Evolutionary conservation across 1,140 invertebrate species (phyloP), one percentile per base, ranked within the genome.

Genomic region (Andricus grossulariae): DNA sequence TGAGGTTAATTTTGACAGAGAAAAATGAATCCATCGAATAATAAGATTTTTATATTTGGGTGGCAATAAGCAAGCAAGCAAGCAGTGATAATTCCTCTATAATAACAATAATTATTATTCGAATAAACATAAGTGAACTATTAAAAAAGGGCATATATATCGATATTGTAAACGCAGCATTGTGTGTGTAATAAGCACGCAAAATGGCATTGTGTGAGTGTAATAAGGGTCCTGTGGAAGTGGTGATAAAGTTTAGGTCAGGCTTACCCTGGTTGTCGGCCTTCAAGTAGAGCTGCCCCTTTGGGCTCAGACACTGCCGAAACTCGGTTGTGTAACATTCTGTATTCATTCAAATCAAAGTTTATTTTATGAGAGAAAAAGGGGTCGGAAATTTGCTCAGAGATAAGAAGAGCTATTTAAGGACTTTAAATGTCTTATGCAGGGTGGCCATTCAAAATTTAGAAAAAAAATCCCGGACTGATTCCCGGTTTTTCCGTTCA

Each of bases 201-300:
- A 66, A 85, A 84, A 82, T 88, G 83, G 80, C 77, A 77, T 81
- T 76, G 81, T 82, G 85, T 79, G 70, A 76, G 76, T 80, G 82
- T 84, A 87, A 78, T 86, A 39, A 87, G 82, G 81, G 88, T 88
- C 88, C 88, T 89, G 87, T 84, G 85, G 86, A 89, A 88, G 89
- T 91, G 85, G 86, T 89, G 86, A 88, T 88, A 88, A 88, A 90
- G 86, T 84, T 87, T 88, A 89, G 88, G 86, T 89, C 84, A 88
- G 86, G 89, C 95, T 95, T 95, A 96, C 95, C 95, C 93, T 95
- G 94, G 91, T 93, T 93, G 92, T 96, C 95, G 91, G 94, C 94
- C 93, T 95, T 95, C 91, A 95, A 94, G 94, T 96, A 95, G 88
- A 94, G 93, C 93, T 94, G 94, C 91, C 95, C 94, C 93, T 94